Percentiles rank a stretch among this genome's conserved stretches.
Evolutionary conservation across 2,797 vertebrate species (phyloP).

Genomic region (Tragelaphus oryx): DNA sequence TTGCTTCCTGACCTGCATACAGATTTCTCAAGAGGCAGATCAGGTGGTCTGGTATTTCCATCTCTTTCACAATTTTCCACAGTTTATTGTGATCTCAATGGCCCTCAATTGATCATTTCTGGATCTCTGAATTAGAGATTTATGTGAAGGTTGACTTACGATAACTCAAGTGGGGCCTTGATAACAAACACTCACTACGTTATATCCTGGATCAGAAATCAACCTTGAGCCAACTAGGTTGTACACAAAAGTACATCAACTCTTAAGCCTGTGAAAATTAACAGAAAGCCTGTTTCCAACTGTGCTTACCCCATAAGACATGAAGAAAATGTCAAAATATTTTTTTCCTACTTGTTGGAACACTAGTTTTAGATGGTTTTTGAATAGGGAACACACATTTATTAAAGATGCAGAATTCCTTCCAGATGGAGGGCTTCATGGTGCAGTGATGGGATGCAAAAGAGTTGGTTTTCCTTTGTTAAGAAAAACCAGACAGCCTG

Average conservation of each 20-base stretch:
- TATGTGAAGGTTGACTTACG: neutral
- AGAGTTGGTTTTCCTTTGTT: conserved; percentile 59
- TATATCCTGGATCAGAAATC: conserved; percentile 30
- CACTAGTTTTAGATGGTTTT: conserved; percentile 70
- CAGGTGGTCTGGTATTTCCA: too few species aligned
- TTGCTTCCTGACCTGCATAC: too few species aligned
- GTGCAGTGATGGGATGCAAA: conserved; percentile 24
- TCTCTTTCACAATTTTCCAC: too few species aligned
- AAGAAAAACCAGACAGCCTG: conserved; percentile 25
- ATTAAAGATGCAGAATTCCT: conserved; percentile 64
- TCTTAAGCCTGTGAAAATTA: conserved; percentile 60
- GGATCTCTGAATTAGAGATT: neutral
- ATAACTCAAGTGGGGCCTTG: neutral
- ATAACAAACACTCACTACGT: neutral
- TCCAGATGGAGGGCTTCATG: conserved; percentile 69
- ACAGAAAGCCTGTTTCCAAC: conserved; percentile 60
- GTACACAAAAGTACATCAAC: conserved; percentile 13
- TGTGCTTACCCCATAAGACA: conserved; percentile 63
- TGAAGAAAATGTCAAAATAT: conserved; percentile 72
- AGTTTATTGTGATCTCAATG: too few species aligned
- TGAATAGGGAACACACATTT: conserved; percentile 72
- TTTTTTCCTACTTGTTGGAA: conserved; percentile 63
- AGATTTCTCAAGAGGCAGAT: too few species aligned
- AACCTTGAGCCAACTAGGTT: conserved; percentile 7
- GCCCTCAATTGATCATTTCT: neutral